These are phyloP conservation scores for Glandiceps talaboti DNA, from an alignment of 53 echinoderm and acorn worm genomes.

Conservation along the genomic window DNA sequence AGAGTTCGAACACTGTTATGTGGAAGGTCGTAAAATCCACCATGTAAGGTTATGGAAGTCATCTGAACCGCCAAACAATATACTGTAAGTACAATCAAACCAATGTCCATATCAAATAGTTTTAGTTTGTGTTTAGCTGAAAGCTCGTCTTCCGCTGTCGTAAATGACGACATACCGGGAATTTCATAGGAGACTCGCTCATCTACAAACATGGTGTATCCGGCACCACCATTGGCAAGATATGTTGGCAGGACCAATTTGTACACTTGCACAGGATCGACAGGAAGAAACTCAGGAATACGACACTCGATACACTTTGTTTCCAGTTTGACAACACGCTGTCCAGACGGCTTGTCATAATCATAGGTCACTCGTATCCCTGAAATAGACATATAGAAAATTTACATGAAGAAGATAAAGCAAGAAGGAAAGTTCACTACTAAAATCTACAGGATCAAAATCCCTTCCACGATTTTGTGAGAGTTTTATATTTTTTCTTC, in stretches of 20 bases:
- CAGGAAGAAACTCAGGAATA: slow-evolving; percentile 46
- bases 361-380: slow-evolving; percentile 60
- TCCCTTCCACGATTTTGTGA: no score
- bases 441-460: no score
- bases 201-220: slow-evolving; percentile 35
- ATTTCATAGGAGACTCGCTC: neutral
- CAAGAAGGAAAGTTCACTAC: no score
- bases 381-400: no score
- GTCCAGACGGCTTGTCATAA: slow-evolving; percentile 13
- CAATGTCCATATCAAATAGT: no score
- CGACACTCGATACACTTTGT: slow-evolving; percentile 56
- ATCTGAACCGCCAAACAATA: no score
- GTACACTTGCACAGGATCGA: slow-evolving; percentile 39
- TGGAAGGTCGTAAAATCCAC: no score
- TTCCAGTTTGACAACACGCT: slow-evolving; percentile 34
- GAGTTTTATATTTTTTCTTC: no score
- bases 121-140: no score
- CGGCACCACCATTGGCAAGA: slow-evolving; percentile 60
- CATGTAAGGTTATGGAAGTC: no score
- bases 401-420: no score
- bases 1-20: no score
- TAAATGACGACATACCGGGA: neutral
- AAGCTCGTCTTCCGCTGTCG: neutral
- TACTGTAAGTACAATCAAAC: slow-evolving; percentile 32
- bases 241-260: slow-evolving; percentile 42